Evolutionary conservation across 2,113 vertebrate genomes (phyloP).

Genomic region (Pseudorectes ferrugineus): DNA sequence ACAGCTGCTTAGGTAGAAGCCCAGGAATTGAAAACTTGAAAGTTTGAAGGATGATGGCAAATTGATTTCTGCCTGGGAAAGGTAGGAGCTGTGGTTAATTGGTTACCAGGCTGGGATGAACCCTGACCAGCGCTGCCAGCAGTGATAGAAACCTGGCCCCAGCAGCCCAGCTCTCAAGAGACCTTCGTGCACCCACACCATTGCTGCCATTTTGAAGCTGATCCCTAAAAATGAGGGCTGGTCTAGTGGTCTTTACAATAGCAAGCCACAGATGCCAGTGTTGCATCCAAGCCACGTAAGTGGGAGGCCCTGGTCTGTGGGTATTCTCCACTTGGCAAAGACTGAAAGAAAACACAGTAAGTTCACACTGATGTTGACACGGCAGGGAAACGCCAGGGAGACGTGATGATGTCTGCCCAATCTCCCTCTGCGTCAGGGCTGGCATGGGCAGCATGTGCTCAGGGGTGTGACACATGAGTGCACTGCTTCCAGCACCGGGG

Average conservation of each 20-base stretch:
- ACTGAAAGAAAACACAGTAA: neutral
- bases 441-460: neutral
- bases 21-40: neutral
- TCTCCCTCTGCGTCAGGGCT: neutral
- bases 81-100: neutral
- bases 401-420: accelerated
- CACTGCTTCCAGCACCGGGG: accelerated
- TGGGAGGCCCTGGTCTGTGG: accelerated
- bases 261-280: neutral
- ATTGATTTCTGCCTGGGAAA: neutral
- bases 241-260: neutral
- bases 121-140: neutral
- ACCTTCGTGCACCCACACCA: accelerated
- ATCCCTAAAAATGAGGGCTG: neutral
- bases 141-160: neutral
- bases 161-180: accelerated
- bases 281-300: accelerated
- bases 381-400: neutral
- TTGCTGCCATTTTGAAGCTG: neutral
- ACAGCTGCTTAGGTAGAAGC: neutral
- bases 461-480: accelerated
- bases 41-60: neutral
- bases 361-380: neutral
- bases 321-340: neutral
- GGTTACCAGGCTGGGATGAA: neutral